Base-by-base conservation (phyloP, 2,797 vertebrate genomes). In the Amblyopsis hoosieri region DNA sequence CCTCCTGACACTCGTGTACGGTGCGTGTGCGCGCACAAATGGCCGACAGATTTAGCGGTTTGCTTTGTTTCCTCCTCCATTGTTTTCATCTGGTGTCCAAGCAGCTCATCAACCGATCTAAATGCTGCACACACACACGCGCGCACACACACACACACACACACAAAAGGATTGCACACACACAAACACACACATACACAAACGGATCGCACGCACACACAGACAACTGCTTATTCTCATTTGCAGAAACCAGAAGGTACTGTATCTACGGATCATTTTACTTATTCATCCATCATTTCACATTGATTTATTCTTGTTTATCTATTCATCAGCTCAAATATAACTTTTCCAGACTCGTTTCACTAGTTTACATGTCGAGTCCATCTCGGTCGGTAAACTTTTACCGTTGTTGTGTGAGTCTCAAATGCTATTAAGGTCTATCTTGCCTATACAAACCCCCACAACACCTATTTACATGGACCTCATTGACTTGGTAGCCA, bases 31-130 rank as follows among this genome's bases (percentile, higher is more conserved):
- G 82, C 83, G 80, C 74, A 7, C 84, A 89, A 93, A 92, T 85
- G 91, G 85, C 87, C 85, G 88, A 92, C 91, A 93, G 91, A 91
- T 91, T 89, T 87, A 86, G 65, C 59, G 81, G 81, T 87, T 89
- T 85, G 86, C 88, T 88, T 90, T 89, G 79, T 83, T 85, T 86
- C 80, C 75, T 66, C 61, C 67, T 71, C 76, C 64, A 82, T 83
- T 85, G 81, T 83, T 76, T 83, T 88, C 75, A 64, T 66, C 74
- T 66, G 61, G 78, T 84, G 69, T 85, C 82, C 69, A 82, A 65
- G 80, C 77, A 74, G 76, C 80, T 82, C 76, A 66, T 83, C 75
- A 69, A 68, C 68, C 48, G 71, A 78, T 84, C 76, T 72, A 83
- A 85, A 87, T 79, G 69, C 63, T 52, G 59, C 33, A 71, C 46